A percentile compares a stretch with the other conserved stretches of the same genome.
Conservation (phyloP, 2,797 vertebrate species). For the Yasuhikotakia modesta region DNA sequence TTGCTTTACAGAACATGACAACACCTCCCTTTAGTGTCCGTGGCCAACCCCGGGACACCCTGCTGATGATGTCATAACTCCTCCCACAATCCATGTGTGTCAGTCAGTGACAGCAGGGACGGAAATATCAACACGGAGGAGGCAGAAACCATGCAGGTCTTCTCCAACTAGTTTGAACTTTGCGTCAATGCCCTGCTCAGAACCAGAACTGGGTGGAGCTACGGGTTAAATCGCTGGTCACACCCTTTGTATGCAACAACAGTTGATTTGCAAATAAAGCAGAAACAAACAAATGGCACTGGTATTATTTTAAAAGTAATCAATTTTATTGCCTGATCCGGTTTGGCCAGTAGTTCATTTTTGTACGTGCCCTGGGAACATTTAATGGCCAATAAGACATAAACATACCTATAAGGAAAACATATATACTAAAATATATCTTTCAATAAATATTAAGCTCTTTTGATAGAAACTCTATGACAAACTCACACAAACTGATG, state of each 20-base stretch:
- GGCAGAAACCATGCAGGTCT: not conserved
- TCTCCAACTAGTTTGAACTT: slow-evolving; percentile 26
- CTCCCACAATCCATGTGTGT: slow-evolving; percentile 19
- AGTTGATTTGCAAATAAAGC: not conserved
- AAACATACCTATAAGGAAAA: too few species aligned
- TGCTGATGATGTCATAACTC: not conserved
- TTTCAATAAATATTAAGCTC: too few species aligned
- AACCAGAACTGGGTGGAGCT: not conserved
- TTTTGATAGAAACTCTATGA: too few species aligned
- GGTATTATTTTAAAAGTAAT: too few species aligned
- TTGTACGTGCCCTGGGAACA: not conserved
- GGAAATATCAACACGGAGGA: not conserved
- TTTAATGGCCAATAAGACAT: not conserved
- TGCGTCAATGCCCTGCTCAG: slow-evolving; percentile 28
- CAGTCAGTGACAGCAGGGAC: not conserved
- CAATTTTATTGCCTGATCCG: not conserved
- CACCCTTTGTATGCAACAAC: slow-evolving; percentile 29
- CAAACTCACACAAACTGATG: not conserved
- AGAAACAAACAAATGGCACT: not conserved
- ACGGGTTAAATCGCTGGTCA: slow-evolving; percentile 13
- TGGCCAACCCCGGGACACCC: not conserved
- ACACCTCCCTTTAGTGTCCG: not conserved
- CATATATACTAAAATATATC: too few species aligned
- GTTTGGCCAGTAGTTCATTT: not conserved
- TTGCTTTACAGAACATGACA: not conserved